Base-by-base conservation (phyloP, 2,888 invertebrate species). In the Torymus aiolomorphi region DNA sequence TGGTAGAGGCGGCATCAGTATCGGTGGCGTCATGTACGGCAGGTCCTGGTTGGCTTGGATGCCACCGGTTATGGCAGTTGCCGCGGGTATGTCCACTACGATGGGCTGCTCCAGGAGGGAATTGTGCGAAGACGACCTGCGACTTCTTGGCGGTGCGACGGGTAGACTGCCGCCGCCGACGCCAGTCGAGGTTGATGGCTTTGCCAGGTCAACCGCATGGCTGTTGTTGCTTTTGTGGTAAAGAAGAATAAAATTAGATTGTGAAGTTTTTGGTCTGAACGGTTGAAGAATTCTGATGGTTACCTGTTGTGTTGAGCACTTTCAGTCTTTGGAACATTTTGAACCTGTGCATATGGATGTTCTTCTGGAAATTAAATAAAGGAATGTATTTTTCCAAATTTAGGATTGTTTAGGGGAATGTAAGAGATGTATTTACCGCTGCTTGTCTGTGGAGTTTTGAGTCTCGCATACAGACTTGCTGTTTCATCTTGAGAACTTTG, bases 11-110 rank as follows among this genome's bases (percentile, higher is more conserved):
- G 31, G 84, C 87, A 91, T 84, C 89, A 93, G 86, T 88, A 96
- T 90, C 84, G 95, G 96, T 69, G 96, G 96, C 12, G 97, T 97
- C 94, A 97, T 97, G 89, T 97, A 97, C 0, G 97, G 97, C 87
- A 97, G 91, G 89, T 97, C 97, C 89, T 96, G 96, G 89, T 95
- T 96, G 57, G 97, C 97, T 56, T 96, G 95, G 83, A 97, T 92
- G 87, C 95, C 94, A 14, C 97, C 97, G 77, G 96, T 95, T 86
- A 97, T 96, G 8, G 97, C 97, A 67, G 95, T 94, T 11, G 96
- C 96, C n/a, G 97, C 97, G 49, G 95, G 95, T 88, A 97, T 96
- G 86, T 95, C 94, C 51, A 78, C 76, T 69, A 80, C 83, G 31
- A 31, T 31, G 72, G 80, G 83, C 78, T 87, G 87, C 42, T 82